Evolutionary conservation across 2,888 invertebrate genomes (phyloP).

Genomic region (Lissocephala sabroskyi): DNA sequence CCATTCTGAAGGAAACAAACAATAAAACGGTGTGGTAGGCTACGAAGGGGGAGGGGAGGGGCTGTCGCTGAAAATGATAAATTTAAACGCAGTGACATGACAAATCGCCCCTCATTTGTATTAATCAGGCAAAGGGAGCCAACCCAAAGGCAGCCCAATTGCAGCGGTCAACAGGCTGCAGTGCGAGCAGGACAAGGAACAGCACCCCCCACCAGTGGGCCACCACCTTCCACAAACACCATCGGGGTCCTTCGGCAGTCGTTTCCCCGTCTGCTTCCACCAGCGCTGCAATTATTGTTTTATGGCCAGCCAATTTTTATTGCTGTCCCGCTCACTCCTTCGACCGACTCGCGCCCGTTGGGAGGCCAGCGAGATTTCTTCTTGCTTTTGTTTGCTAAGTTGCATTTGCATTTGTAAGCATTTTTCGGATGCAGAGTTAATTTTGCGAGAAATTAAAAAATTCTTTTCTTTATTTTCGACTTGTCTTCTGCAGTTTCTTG

Average conservation of each 20-base stretch:
- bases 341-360: constrained; percentile 7
- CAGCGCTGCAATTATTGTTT: constrained; percentile 56
- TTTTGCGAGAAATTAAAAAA: constrained; percentile 58
- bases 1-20: too few relatives aligned
- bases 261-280: not conserved
- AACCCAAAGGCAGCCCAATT: constrained; percentile 9
- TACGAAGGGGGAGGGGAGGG: too few relatives aligned
- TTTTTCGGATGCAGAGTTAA: constrained; percentile 45
- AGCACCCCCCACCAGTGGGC: too few relatives aligned
- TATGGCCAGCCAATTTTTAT: constrained; percentile 33
- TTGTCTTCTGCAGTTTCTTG: too few relatives aligned
- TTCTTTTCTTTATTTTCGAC: too few relatives aligned
- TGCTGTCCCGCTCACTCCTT: constrained; percentile 4
- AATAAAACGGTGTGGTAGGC: not conserved
- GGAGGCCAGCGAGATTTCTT: too few relatives aligned
- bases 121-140: constrained; percentile 50
- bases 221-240: too few relatives aligned
- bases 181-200: too few relatives aligned
- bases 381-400: constrained; percentile 26
- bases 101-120: constrained; percentile 67
- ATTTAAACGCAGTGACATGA: constrained; percentile 66
- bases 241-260: not conserved
- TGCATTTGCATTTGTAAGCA: constrained; percentile 46
- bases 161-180: too few relatives aligned
- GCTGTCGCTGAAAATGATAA: constrained; percentile 62